Evolutionary conservation across 2,888 invertebrate genomes (phyloP).

Genomic region (Sturmia bella): DNA sequence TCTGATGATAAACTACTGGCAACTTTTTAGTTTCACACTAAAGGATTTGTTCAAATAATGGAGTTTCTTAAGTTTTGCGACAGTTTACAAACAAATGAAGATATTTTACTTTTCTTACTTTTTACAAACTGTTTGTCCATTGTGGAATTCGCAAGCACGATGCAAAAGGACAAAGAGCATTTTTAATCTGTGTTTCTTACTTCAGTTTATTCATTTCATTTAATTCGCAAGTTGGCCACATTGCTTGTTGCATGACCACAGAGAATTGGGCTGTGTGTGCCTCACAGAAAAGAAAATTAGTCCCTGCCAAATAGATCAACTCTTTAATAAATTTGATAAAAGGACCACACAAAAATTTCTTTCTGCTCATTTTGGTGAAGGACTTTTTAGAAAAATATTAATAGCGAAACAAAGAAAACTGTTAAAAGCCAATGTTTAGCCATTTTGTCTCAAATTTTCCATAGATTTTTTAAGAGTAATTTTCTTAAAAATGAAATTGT

Average conservation of each 20-base stretch:
- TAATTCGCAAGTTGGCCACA: conserved; percentile 54
- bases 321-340: conserved; percentile 27
- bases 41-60: conserved; percentile 73
- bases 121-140: conserved; percentile 12
- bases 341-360: no score
- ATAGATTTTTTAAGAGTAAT: no score
- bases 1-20: conserved; percentile 66
- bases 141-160: conserved; percentile 15
- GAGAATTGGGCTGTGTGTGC: conserved; percentile 17
- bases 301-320: conserved; percentile 48
- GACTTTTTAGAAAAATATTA: no score
- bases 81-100: conserved; percentile 72
- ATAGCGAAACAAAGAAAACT: no score
- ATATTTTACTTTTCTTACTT: conserved; percentile 28
- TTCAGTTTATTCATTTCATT: conserved; percentile 16
- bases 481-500: no score
- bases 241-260: conserved; percentile 48
- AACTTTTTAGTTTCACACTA: conserved; percentile 70
- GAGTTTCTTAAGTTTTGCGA: conserved; percentile 72
- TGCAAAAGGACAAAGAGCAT: conserved; percentile 64
- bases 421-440: no score
- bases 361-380: no score
- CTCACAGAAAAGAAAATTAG: conserved; percentile 12
- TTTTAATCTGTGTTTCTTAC: conserved; percentile 66
- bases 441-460: no score